Evolutionary conservation across 2,888 invertebrate species (phyloP), one percentile per base, ranked within the genome.

Genomic region (Tineola bisselliella): DNA sequence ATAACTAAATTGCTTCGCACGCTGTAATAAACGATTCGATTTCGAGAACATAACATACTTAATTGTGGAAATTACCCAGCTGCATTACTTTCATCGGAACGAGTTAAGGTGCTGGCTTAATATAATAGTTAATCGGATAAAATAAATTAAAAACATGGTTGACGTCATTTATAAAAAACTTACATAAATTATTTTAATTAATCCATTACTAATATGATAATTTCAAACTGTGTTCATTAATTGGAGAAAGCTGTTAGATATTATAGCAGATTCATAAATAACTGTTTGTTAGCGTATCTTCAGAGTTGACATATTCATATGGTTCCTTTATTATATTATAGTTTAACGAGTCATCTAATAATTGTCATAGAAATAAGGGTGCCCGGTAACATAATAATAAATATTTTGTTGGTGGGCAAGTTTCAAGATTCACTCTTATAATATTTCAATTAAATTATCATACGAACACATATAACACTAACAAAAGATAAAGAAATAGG

Each of bases 1-100:
- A 58, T 58, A 33, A 58, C 58, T 58, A 58, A 58, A 58, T 58
- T 58, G 58, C 58, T 58, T 58, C 58, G 58, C 58, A 33, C 58
- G 58, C 3, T 13, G 58, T 31, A 58, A 33, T 33, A 58, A 54
- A 33, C 33, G 33, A 25, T 33, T 58, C 58, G 58, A 58, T 58
- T 31, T 58, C 15, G 58, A 33, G 33, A 58, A 33, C 58, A 33
- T 33, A 31, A 58, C 54, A 58, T 19, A 33, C 6, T 58, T 19
- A n/a, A 58, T 58, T 33, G 15, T 58, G 58, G 33, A 58, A 58
- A 58, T 33, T 58, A 54, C 48, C 15, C 48, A 48, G 48, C 15
- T 48, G 48, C 15, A 17, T 48, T 48, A 48, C 48, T 48, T 48
- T 48, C 15, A 48, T 48, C 15, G 15, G 17, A 48, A 17, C 48